Evolutionary conservation across 2,888 invertebrate genomes (phyloP).

Genomic region (Crioceris asparagi): DNA sequence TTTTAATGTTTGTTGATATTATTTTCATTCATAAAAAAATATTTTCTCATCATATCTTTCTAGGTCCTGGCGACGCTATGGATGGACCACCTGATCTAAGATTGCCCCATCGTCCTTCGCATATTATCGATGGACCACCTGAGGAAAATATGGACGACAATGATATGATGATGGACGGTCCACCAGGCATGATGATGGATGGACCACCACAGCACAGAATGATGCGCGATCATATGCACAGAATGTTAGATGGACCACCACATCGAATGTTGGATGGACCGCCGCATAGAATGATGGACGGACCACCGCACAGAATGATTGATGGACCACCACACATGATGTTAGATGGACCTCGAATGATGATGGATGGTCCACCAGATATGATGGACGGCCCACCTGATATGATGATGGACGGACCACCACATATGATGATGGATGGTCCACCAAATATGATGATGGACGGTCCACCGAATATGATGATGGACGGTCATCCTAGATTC

Average conservation of each 20-base stretch:
- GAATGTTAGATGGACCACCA: conserved; percentile 13
- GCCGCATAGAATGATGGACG: conserved; percentile 12
- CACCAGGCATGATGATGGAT: conserved; percentile 12
- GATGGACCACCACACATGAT: conserved; percentile 10
- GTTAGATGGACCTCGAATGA: conserved; percentile 2
- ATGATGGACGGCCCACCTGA: conserved; percentile 13
- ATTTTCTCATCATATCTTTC: too few species aligned
- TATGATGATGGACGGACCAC: conserved; percentile 9
- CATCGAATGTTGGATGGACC: conserved; percentile 11
- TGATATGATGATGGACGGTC: conserved; percentile 9
- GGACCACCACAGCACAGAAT: conserved; percentile 15
- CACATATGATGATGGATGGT: conserved; percentile 13
- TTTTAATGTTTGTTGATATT: too few species aligned
- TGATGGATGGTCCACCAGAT: conserved; percentile 6
- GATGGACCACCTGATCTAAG: too few species aligned
- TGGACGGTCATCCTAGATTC: conserved; percentile 7
- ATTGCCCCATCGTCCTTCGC: not conserved
- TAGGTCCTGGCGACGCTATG: too few species aligned
- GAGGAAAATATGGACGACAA: too few species aligned
- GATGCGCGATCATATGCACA: too few species aligned
- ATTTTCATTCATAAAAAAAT: too few species aligned
- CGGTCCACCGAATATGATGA: conserved; percentile 7
- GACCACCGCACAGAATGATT: conserved; percentile 15
- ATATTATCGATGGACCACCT: conserved; percentile 7
- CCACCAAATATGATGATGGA: conserved; percentile 16